Conservation (phyloP, 2,797 vertebrate species). For the Myotis findleyi region DNA sequence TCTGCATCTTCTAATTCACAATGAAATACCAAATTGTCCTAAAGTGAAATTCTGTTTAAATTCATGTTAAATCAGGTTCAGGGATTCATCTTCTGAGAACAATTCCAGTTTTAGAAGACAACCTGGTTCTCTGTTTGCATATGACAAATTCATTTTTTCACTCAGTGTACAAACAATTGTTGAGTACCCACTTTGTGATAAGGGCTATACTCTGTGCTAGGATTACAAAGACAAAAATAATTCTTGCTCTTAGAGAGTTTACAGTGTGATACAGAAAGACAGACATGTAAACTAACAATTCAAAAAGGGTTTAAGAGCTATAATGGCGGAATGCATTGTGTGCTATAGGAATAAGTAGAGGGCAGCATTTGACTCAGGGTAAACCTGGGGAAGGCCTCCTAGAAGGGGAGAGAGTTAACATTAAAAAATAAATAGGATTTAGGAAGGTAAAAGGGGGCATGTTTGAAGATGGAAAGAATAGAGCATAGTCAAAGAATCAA, state of each 20-base stretch:
- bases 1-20: neutral
- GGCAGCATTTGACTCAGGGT: neutral
- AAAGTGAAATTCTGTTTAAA: constrained; percentile 35
- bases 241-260: neutral
- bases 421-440: neutral
- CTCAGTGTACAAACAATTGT: neutral
- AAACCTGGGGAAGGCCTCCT: neutral
- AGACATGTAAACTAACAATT: neutral
- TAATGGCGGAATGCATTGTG: neutral
- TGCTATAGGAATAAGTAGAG: neutral
- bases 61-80: neutral
- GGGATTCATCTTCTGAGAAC: neutral
- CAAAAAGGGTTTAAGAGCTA: neutral
- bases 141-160: neutral
- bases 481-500: neutral
- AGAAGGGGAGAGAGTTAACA: neutral
- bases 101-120: neutral
- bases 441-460: neutral
- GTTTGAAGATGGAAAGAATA: neutral
- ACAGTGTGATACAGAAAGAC: neutral
- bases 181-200: neutral
- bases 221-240: constrained; percentile 7
- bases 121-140: neutral
- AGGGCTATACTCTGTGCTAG: neutral
- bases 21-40: neutral